Evolutionary conservation across 2,113 vertebrate genomes (phyloP).

Genomic region (Hyperoodon ampullatus): DNA sequence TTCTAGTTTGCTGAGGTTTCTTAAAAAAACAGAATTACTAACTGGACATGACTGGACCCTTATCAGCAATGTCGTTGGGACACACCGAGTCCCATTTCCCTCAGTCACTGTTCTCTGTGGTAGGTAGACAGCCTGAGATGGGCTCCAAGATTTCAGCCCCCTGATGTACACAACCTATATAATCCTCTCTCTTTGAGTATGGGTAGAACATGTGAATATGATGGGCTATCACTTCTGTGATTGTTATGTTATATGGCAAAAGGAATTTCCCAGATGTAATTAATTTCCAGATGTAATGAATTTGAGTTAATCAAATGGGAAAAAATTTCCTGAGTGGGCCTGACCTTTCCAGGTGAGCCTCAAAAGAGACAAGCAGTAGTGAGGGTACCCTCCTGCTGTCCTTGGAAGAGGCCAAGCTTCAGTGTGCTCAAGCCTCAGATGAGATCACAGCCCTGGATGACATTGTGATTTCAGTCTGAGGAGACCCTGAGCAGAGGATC

Average conservation of each 20-base stretch:
- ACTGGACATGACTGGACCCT: neutral
- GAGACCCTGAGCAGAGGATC: neutral
- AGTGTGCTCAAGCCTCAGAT: neutral
- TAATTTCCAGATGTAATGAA: neutral
- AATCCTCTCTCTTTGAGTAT: neutral
- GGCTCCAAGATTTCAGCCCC: neutral
- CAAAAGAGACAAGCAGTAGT: neutral
- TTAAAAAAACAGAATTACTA: conserved; percentile 6
- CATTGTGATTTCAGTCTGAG: neutral
- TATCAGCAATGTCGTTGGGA: neutral
- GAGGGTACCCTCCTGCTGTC: neutral
- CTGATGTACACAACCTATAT: too few species aligned
- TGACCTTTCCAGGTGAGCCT: neutral
- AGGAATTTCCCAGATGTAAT: neutral
- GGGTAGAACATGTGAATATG: neutral
- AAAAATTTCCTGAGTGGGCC: neutral
- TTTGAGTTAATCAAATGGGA: neutral
- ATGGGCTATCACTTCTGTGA: neutral
- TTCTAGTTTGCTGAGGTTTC: neutral
- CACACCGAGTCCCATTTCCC: neutral
- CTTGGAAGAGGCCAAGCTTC: neutral
- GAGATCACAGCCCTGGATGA: neutral
- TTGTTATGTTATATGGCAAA: neutral
- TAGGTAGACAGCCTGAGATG: neutral
- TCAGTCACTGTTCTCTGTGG: neutral